Percentiles rank a stretch among this genome's conserved stretches.
phyloP scores from a whole-genome alignment of 2,113 vertebrate species.

The Silurus meridionalis region DNA sequence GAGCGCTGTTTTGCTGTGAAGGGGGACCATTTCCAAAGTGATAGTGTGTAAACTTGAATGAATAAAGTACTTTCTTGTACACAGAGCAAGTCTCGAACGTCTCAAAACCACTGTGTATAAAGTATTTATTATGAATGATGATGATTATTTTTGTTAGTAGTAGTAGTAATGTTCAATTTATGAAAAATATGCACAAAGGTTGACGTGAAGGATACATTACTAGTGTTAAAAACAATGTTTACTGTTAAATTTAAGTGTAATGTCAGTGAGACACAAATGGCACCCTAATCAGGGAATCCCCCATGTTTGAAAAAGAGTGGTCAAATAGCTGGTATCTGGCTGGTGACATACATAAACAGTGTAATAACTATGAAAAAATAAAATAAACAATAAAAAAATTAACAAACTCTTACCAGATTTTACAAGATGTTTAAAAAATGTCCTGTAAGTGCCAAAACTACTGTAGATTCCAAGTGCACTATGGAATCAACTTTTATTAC shows the following conservation, averaged over 20 bases:
- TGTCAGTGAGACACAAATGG: not conserved
- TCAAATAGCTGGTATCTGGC: not conserved
- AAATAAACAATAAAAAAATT: not conserved
- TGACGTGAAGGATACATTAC: not conserved
- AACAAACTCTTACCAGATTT: constrained; percentile 11
- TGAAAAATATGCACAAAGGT: not conserved
- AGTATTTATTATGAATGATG: not conserved
- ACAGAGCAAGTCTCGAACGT: no score
- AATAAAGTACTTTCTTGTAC: no score
- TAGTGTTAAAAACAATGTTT: not conserved
- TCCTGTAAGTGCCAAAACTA: not conserved
- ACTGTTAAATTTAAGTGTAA: not conserved
- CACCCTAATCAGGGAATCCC: not conserved
- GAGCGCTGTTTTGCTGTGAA: no score
- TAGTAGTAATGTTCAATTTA: not conserved
- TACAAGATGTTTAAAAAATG: not conserved
- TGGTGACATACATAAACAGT: not conserved
- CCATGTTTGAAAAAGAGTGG: not conserved
- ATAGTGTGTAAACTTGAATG: no score
- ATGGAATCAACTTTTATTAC: not conserved
- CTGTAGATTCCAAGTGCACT: not conserved
- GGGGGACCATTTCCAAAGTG: no score
- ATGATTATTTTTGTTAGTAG: not conserved
- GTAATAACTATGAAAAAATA: not conserved
- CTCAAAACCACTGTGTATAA: no score